phyloP scores from a whole-genome alignment of 2,797 vertebrate species.

The Columba guinea region DNA sequence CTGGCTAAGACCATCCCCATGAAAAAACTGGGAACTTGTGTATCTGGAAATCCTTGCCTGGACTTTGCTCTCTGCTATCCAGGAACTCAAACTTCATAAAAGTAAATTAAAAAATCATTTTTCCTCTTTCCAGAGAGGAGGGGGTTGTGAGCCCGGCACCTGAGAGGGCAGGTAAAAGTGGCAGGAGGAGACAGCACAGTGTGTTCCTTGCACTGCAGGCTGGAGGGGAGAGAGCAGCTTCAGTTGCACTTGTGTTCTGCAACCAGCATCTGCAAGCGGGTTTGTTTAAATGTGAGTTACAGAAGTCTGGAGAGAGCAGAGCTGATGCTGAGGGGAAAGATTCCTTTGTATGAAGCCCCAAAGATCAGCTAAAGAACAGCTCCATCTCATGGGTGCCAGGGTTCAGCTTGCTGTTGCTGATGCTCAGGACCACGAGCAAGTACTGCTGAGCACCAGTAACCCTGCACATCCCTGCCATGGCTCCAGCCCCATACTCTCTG shows the following conservation, averaged over 20 bases:
- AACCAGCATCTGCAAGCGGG: not conserved
- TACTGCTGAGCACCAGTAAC: not conserved
- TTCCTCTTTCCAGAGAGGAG: not conserved
- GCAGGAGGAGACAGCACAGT: accelerated
- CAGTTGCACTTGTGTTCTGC: not conserved
- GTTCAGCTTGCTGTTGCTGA: not conserved
- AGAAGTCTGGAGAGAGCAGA: not conserved
- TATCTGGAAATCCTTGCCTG: not conserved
- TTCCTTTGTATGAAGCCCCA: accelerated
- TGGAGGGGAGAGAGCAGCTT: not conserved
- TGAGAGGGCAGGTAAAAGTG: not conserved
- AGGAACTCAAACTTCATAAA: not conserved
- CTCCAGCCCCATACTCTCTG: not conserved
- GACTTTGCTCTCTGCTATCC: not conserved
- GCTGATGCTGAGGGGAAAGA: not conserved
- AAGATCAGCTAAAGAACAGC: not conserved
- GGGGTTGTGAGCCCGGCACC: not conserved
- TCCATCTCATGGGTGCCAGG: not conserved
- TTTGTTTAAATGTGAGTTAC: not conserved
- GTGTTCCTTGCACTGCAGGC: accelerated
- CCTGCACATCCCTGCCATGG: accelerated
- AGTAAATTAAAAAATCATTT: not conserved
- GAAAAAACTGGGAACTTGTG: not conserved
- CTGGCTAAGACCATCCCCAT: not conserved
- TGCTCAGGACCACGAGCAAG: not conserved